Conservation (phyloP, 2,888 invertebrate genomes). For the Hyles lineata region DNA sequence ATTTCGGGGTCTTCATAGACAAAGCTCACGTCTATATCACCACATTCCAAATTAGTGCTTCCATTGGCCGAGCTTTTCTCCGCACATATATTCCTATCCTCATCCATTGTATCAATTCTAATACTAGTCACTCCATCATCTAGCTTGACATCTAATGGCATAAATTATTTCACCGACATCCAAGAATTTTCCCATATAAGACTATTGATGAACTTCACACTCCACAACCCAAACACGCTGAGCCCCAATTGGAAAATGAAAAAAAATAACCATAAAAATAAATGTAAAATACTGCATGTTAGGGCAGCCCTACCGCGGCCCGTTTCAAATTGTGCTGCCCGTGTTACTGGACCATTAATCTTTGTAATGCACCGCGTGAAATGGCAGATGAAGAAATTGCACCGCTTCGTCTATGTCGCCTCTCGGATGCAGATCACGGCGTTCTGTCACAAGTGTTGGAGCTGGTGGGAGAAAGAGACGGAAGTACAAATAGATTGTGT, state of each 20-base stretch:
- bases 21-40: too few species aligned
- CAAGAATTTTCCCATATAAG: too few species aligned
- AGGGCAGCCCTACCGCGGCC: slow-evolving; percentile 41
- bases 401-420: slow-evolving; percentile 57
- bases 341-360: slow-evolving; percentile 77
- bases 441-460: slow-evolving; percentile 7
- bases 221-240: too few species aligned
- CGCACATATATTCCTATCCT: too few species aligned
- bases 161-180: too few species aligned
- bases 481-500: not conserved
- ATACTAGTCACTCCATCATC: too few species aligned
- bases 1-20: too few species aligned
- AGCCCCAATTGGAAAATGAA: not conserved
- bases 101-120: too few species aligned
- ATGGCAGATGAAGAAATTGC: slow-evolving; percentile 74
- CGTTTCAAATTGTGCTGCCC: slow-evolving; percentile 78
- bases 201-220: too few species aligned
- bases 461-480: not conserved
- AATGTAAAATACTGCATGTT: not conserved
- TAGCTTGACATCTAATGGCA: too few species aligned
- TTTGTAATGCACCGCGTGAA: slow-evolving; percentile 77
- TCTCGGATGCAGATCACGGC: slow-evolving; percentile 21
- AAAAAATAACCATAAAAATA: not conserved
- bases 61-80: too few species aligned
- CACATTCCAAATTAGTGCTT: too few species aligned